Evolutionary conservation across 2,797 vertebrate species (phyloP).

Genomic region (Notolabrus celidotus): DNA sequence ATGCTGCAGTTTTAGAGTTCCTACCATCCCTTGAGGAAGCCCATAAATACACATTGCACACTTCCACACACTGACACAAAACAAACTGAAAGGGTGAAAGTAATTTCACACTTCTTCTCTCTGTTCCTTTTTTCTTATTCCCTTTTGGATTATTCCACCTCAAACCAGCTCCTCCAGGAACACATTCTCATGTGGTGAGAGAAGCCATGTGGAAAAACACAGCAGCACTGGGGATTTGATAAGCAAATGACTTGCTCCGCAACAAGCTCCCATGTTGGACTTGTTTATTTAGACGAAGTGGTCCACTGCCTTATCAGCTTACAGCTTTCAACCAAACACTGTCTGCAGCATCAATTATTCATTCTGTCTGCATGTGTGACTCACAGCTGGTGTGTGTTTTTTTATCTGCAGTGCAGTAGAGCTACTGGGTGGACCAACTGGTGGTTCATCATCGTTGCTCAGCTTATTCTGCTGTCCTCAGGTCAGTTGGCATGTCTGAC

Average conservation of each 20-base stretch:
- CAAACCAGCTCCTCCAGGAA: too few relatives aligned
- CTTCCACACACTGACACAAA: background rate
- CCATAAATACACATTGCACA: background rate
- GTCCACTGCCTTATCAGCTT: constrained; percentile 66
- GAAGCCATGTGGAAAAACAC: constrained; percentile 61
- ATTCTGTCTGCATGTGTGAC: constrained; percentile 62
- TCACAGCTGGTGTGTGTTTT: constrained; percentile 40
- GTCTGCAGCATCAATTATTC: constrained; percentile 68
- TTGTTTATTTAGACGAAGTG: constrained; percentile 73
- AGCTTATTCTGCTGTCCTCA: constrained; percentile 24
- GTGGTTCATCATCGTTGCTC: constrained; percentile 38
- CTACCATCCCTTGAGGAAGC: constrained; percentile 6
- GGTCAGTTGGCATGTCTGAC: constrained; percentile 41
- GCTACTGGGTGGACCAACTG: constrained; percentile 39
- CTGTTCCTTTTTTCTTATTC: constrained; percentile 59
- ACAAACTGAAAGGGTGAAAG: constrained; percentile 37
- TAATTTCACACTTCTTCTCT: constrained; percentile 67
- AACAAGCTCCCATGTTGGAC: constrained; percentile 40
- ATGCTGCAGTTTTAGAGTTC: constrained; percentile 11
- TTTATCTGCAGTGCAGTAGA: background rate
- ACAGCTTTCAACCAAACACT: constrained; percentile 63
- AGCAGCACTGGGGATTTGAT: constrained; percentile 36
- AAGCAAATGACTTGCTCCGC: constrained; percentile 52
- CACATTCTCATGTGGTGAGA: constrained; percentile 43
- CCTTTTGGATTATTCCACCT: constrained; percentile 23